These are phyloP conservation scores for Alces alces DNA, from an alignment of 2,113 vertebrate genomes.

Conservation along the genomic window DNA sequence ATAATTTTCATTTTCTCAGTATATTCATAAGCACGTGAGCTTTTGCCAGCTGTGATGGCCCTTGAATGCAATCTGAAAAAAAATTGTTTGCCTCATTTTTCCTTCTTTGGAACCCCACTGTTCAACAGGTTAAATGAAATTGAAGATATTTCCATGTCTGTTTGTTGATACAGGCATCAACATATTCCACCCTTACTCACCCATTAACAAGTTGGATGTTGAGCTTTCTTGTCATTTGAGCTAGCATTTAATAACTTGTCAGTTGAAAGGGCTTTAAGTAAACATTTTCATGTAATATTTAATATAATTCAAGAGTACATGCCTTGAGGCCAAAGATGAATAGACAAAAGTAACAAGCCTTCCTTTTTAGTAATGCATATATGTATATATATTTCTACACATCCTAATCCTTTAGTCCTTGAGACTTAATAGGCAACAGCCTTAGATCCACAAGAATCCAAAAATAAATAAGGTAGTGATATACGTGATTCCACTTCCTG, in stretches of 20 bases:
- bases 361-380: slow-evolving; percentile 25
- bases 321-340: slow-evolving; percentile 72
- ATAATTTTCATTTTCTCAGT: neutral
- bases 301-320: slow-evolving; percentile 75
- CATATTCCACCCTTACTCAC: slow-evolving; percentile 68
- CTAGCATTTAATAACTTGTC: slow-evolving; percentile 82
- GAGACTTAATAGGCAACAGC: slow-evolving; percentile 51
- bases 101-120: neutral
- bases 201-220: slow-evolving; percentile 79
- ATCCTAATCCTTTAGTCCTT: slow-evolving; percentile 50
- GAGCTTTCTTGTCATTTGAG: slow-evolving; percentile 81
- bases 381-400: slow-evolving; percentile 30
- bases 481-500: neutral
- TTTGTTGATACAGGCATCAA: slow-evolving; percentile 76
- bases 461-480: slow-evolving; percentile 57
- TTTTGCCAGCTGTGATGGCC: slow-evolving; percentile 32
- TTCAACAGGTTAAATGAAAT: slow-evolving; percentile 61
- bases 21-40: neutral
- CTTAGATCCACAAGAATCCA: slow-evolving; percentile 26
- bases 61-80: slow-evolving; percentile 2
- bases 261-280: slow-evolving; percentile 80
- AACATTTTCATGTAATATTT: slow-evolving; percentile 82
- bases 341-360: slow-evolving; percentile 58
- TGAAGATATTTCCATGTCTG: slow-evolving; percentile 58
- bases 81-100: neutral